These are phyloP conservation scores for Syngnathus floridae DNA, from an alignment of 2,113 vertebrate species.

Conservation along the genomic window DNA sequence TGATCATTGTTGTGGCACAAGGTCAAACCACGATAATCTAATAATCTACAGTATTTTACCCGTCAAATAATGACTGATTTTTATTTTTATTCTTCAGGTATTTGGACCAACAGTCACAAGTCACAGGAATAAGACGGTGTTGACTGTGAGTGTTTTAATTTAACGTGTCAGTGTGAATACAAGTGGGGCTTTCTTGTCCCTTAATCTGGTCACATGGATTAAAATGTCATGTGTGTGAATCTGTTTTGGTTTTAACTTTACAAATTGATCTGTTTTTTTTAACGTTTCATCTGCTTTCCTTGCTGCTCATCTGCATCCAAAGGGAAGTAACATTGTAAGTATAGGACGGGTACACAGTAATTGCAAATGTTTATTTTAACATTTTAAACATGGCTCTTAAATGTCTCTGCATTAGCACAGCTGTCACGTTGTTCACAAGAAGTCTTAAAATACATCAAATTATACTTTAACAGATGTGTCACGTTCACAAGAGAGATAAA, in stretches of 20 bases:
- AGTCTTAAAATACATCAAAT: too few species aligned
- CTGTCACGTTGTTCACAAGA: too few species aligned
- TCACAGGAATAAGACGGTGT: slow-evolving; percentile 44
- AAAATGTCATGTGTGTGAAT: not conserved
- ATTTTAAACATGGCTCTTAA: too few species aligned
- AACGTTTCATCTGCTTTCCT: slow-evolving; percentile 28
- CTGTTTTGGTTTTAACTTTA: not conserved
- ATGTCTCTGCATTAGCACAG: too few species aligned
- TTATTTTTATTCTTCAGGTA: slow-evolving; percentile 44
- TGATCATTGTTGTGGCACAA: slow-evolving; percentile 32
- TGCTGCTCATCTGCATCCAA: slow-evolving; percentile 40
- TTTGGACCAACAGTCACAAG: slow-evolving; percentile 51
- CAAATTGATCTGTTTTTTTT: not conserved
- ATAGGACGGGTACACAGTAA: not conserved
- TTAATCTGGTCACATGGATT: not conserved
- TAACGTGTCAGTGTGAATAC: not conserved
- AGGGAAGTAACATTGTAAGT: slow-evolving; percentile 64
- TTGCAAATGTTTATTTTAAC: too few species aligned
- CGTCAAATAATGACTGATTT: not conserved
- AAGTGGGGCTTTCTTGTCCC: not conserved
- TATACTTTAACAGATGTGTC: too few species aligned
- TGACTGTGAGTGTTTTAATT: slow-evolving; percentile 43
- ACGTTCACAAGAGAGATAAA: not conserved
- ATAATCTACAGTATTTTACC: not conserved
- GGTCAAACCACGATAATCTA: slow-evolving; percentile 44